Percentiles rank a stretch among this genome's conserved stretches.
Evolutionary conservation across 1,140 invertebrate species (phyloP).

Genomic region (Meloidogyne exigua): DNA sequence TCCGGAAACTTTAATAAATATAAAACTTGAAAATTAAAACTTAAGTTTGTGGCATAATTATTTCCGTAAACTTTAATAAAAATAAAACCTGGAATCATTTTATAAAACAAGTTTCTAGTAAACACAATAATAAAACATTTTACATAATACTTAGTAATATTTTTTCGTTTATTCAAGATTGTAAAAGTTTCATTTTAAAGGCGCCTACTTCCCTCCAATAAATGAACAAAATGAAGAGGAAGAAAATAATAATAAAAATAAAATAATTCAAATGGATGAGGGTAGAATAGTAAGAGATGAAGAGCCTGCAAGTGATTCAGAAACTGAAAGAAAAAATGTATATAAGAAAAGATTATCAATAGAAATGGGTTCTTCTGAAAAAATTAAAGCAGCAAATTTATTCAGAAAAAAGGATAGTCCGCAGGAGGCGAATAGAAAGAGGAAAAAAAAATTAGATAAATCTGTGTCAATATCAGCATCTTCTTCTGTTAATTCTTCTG

Average conservation of each 20-base stretch:
- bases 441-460: not conserved
- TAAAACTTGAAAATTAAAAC: no score
- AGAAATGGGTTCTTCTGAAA: not conserved
- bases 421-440: not conserved
- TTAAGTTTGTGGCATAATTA: no score
- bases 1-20: no score
- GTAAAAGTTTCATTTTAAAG: no score
- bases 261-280: not conserved
- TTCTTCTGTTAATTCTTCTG: conserved; percentile 8
- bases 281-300: not conserved
- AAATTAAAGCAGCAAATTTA: conserved; percentile 1
- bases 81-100: no score
- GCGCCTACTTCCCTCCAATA: not conserved
- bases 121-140: no score
- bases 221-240: not conserved
- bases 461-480: not conserved
- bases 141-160: no score
- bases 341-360: not conserved
- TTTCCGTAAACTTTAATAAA: no score
- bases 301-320: not conserved
- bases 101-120: no score
- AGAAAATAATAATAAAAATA: not conserved
- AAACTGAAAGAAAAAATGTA: not conserved
- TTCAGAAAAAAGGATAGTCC: conserved; percentile 16
- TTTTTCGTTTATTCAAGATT: no score